Evolutionary conservation across 2,113 vertebrate genomes (phyloP).

Genomic region (Ciconia maguari): DNA sequence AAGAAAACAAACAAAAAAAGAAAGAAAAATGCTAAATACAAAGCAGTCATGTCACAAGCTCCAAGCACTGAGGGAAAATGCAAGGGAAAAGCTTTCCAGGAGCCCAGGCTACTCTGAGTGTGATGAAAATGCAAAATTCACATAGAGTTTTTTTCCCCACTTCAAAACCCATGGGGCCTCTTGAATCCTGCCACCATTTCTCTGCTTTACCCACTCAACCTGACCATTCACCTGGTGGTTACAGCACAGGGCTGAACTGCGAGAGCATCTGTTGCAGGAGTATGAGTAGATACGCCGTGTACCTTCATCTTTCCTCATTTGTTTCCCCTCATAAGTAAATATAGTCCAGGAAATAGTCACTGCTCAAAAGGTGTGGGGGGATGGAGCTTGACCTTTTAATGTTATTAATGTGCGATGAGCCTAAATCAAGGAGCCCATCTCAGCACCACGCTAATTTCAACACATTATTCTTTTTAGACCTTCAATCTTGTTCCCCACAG

Average conservation of each 20-base stretch:
- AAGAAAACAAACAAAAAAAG: background rate
- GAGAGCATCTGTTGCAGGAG: background rate
- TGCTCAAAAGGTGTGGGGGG: background rate
- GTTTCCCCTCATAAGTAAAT: background rate
- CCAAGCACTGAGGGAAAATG: background rate
- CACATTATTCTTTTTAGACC: background rate
- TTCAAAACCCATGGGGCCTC: background rate
- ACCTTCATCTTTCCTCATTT: background rate
- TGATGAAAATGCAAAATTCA: background rate
- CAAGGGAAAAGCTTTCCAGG: background rate
- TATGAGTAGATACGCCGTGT: background rate
- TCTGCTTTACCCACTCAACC: background rate
- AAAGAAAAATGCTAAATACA: background rate
- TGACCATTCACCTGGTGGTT: background rate
- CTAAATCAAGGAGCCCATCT: background rate
- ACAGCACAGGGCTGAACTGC: background rate
- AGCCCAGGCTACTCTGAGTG: background rate
- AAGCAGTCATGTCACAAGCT: background rate
- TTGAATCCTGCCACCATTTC: background rate
- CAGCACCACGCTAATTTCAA: background rate
- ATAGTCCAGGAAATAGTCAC: background rate
- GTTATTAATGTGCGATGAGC: fast-evolving
- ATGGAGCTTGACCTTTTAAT: background rate
- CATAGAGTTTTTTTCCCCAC: background rate
- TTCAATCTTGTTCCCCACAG: background rate